Conservation (phyloP, 2,797 vertebrate genomes). For the Propithecus perrieri region DNA sequence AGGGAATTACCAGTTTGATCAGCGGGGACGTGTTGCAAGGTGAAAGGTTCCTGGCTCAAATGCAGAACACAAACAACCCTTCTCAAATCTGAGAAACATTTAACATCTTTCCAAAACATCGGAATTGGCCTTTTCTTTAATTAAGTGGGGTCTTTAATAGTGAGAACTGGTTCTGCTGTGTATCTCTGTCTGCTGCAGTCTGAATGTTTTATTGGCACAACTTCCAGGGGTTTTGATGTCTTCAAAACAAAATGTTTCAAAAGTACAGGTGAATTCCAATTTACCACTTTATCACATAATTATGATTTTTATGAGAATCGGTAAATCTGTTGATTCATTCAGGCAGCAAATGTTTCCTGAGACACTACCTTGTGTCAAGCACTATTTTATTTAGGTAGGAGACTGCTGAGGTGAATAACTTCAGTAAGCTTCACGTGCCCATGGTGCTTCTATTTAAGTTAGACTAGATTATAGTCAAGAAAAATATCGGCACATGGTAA, state of each 20-base stretch:
- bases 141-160: background rate
- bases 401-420: background rate
- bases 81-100: background rate
- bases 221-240: background rate
- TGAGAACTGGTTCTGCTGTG: background rate
- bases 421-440: background rate
- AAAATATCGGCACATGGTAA: background rate
- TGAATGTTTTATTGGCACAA: background rate
- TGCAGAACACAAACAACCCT: background rate
- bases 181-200: background rate
- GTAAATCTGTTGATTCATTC: background rate
- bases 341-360: background rate
- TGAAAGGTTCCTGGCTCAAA: background rate
- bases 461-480: background rate
- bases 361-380: background rate
- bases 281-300: background rate
- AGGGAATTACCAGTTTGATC: background rate
- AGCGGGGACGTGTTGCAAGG: background rate
- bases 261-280: background rate
- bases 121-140: background rate
- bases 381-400: background rate
- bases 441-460: background rate
- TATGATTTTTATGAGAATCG: background rate
- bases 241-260: slow-evolving; percentile 19
- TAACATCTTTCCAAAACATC: background rate